Base-by-base conservation (phyloP, 1,140 invertebrate genomes). In the Zaprionus taronus region DNA sequence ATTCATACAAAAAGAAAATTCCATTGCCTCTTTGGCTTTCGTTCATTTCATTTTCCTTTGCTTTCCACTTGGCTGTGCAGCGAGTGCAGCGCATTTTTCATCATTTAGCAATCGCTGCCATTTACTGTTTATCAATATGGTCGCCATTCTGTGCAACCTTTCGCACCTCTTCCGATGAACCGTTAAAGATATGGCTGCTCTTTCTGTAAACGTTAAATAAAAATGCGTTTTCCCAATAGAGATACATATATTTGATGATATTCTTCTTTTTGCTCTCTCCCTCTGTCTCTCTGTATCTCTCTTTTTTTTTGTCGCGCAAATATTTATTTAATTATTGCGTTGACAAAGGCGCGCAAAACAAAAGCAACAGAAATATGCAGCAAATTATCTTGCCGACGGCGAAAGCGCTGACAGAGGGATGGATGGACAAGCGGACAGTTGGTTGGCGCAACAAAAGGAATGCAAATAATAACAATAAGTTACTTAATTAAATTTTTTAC, bases 391-490 rank as follows among this genome's bases (percentile, higher is more conserved):
- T 77, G 31, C 77, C 61, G 63, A 20, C 20, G 63, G 60, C 62
- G 49, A 20, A 55, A 28, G 65, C n/a, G 41, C 6, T 17, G 41
- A 47, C 41, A 20, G 20, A 12, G 47, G 12, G 20, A 62, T 53
- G 55, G 36, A 44, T 6, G 38, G 53, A 51, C 49, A 38, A 20
- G 7, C 2, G 55, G 22, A 22, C n/a, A 47, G n/a, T 9, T 17
- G n/a, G 41, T n/a, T 7, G 41, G 41, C 6, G 57, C 57, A 38
- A 36, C 34, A 69, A 84, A 53, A 56, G 81, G 84, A 89, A 90
- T 89, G 84, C 79, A 90, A 89, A 89, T 90, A 90, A 81, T 90
- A 89, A 84, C 78, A 87, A 87, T 89, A 89, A 90, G 85, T 89
- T 87, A 81, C 85, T 90, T 90, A 89, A 89, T 89, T 90, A 89